Base-by-base conservation (phyloP, 2,797 vertebrate species). In the Macrochelys suwanniensis region DNA sequence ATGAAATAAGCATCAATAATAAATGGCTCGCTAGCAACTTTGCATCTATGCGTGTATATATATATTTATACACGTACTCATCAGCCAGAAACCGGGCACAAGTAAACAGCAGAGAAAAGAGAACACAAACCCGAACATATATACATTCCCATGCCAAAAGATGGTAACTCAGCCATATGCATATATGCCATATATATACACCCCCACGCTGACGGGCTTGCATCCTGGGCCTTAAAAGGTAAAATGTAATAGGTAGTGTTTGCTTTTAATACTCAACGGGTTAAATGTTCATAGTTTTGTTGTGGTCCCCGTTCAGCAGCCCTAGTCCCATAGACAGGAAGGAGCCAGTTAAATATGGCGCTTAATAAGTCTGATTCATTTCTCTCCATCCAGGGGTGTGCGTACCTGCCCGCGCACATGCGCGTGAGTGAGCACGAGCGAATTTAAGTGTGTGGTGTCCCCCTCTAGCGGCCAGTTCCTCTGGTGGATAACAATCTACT, bases 91-190 rank as follows among this genome's bases (percentile, higher is more conserved):
- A 56, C 26, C 16, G 8, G 54, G 31, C 25, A 53, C 49, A 53
- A 50, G 31, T 23, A 33, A 51, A 57, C 26, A 54, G 16, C 26
- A 81, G 80, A 57, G 28, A 82, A 19, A 77, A 76, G 54, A 53
- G 49, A 53, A 37, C 25, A 78, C 17, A 4, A 7, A 57, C 47
- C 2, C 45, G 6, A 47, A 47, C 17, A 45, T 13, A 82, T 82
- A 59, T 33, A 19, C 54, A 82, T 59, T 47, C 47, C 26, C 10
- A 17, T 11, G 71, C 71, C 54, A 84, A 77, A 71, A 92, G 93
- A 96, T 93, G 31, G 26, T 12, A 45, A 95, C 3, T 93, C 95
- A 94, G 91, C 96, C 89, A 95, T 92, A 93, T 96, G 89, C 91
- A 82, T 84, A 88, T 2, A 45, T 28, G 37, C 51, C 95, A 82